Percentiles rank a stretch among this genome's conserved stretches.
phyloP scores from a whole-genome alignment of 2,888 invertebrate genomes.

The Drosophila rubida region DNA sequence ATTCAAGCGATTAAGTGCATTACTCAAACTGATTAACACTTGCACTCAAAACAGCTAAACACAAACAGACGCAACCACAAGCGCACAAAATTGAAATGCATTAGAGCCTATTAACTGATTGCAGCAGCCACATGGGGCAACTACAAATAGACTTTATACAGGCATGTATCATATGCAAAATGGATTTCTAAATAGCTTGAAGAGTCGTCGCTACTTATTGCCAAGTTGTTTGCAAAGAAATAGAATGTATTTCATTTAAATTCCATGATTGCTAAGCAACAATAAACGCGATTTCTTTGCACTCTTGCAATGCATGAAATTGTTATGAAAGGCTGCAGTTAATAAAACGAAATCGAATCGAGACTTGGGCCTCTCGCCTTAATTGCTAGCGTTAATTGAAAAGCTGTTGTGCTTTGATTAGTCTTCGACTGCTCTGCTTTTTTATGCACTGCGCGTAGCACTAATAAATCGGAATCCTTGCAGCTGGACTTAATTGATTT shows the following conservation, averaged over 20 bases:
- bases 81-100: background rate
- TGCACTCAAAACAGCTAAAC: background rate
- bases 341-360: background rate
- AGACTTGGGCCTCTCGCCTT: too few species aligned
- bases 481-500: conserved; percentile 48
- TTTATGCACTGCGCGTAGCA: background rate
- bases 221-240: background rate
- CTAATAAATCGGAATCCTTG: conserved; percentile 9
- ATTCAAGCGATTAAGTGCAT: conserved; percentile 8
- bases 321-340: background rate
- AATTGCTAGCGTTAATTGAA: conserved; percentile 13
- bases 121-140: background rate
- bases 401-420: conserved; percentile 6
- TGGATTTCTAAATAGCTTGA: too few species aligned
- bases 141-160: background rate
- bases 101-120: conserved; percentile 1
- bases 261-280: background rate
- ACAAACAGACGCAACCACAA: background rate
- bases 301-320: background rate
- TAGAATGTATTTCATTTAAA: background rate
- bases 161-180: too few species aligned
- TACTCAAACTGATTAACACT: conserved; percentile 21
- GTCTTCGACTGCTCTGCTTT: background rate
- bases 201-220: background rate
- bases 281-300: background rate